A percentile compares a stretch with the other conserved stretches of the same genome.
These are phyloP conservation scores for Uria aalge DNA, from an alignment of 2,113 vertebrate genomes.

Conservation along the genomic window DNA sequence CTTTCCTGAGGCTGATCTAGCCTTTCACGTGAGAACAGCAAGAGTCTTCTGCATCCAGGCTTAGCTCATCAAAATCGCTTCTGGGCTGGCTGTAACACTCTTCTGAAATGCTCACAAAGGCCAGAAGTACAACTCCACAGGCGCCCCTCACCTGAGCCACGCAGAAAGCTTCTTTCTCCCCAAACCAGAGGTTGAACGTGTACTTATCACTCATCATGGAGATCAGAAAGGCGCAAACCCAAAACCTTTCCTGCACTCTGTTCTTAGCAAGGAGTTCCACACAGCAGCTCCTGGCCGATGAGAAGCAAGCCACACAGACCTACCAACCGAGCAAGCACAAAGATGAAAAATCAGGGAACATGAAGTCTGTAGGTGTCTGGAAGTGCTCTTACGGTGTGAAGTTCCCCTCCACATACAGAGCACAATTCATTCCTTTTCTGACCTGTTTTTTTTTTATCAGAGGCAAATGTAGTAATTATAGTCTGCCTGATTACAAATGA, in stretches of 20 bases:
- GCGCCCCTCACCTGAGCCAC: not conserved
- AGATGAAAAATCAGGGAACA: not conserved
- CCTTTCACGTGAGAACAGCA: not conserved
- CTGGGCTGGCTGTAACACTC: not conserved
- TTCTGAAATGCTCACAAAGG: not conserved
- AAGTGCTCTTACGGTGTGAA: not conserved
- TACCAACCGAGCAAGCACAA: not conserved
- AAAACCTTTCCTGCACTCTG: not conserved
- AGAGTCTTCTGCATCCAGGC: not conserved
- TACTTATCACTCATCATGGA: not conserved
- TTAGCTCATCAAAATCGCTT: not conserved
- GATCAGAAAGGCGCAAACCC: not conserved
- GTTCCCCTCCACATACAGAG: not conserved
- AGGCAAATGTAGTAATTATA: conserved; percentile 41
- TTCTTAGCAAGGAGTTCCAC: not conserved
- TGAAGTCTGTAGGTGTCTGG: not conserved
- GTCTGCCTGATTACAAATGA: conserved; percentile 16
- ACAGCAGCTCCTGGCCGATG: not conserved
- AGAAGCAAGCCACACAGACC: not conserved
- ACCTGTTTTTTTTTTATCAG: conserved; percentile 45
- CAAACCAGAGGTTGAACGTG: not conserved
- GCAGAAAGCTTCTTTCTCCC: not conserved
- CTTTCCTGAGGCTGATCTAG: not conserved
- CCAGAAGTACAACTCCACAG: not conserved
- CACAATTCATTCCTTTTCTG: conserved; percentile 5